Percentiles rank a stretch among this genome's conserved stretches.
Conservation (phyloP, 2,113 vertebrate genomes). For the Columba janthina region DNA sequence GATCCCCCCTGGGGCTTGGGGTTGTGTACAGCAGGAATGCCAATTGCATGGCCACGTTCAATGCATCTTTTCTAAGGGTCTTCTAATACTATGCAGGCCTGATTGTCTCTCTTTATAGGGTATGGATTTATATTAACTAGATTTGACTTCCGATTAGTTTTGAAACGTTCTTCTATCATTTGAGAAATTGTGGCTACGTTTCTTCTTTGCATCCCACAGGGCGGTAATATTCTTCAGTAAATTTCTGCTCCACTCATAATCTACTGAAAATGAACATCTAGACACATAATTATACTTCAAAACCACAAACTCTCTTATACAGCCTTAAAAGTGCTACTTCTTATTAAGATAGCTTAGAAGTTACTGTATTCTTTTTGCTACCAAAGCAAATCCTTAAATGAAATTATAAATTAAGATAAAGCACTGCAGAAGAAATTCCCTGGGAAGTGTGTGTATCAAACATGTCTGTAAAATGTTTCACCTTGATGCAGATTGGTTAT, state of each 20-base stretch:
- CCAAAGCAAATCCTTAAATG: conserved; percentile 48
- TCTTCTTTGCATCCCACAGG: conserved; percentile 9
- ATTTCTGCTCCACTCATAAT: conserved; percentile 41
- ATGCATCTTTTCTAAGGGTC: background rate
- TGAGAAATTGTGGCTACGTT: conserved; percentile 34
- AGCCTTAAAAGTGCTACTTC: conserved; percentile 30
- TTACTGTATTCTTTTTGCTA: conserved; percentile 23
- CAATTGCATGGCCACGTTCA: background rate
- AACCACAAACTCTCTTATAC: conserved; percentile 10
- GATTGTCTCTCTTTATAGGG: background rate
- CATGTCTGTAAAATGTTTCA: conserved; percentile 20
- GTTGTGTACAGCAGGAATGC: background rate
- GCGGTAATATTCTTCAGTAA: conserved; percentile 48
- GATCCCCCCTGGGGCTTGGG: background rate
- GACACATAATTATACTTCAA: conserved; percentile 36
- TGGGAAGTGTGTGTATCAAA: conserved; percentile 17
- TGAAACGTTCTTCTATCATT: background rate
- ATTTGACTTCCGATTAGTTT: background rate
- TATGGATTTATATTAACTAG: background rate
- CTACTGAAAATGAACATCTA: conserved; percentile 26
- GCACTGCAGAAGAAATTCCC: conserved; percentile 15
- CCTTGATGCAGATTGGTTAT: conserved; percentile 47
- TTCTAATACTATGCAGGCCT: background rate
- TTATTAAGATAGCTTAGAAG: conserved; percentile 32
- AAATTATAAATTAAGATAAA: conserved; percentile 65